These are phyloP conservation scores for Dyspetes luteomarginatus DNA, from an alignment of 2,888 invertebrate genomes.

Conservation along the genomic window DNA sequence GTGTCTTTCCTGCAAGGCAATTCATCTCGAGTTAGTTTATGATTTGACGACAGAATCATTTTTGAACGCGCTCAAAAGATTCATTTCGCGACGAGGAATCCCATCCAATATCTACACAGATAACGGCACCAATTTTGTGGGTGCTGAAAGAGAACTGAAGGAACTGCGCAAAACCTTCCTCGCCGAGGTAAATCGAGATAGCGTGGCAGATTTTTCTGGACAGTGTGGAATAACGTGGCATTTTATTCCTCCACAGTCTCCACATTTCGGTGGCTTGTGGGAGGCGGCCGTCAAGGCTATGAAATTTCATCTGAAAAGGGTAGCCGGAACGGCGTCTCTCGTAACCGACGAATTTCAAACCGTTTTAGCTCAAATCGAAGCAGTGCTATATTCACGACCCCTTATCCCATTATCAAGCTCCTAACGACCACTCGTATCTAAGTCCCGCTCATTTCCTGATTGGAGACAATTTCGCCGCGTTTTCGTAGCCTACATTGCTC, in stretches of 20 bases:
- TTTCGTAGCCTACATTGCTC: constrained; percentile 52
- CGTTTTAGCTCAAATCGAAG: constrained; percentile 50
- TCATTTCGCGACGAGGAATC: neutral
- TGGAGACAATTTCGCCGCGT: constrained; percentile 58
- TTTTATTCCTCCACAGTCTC: constrained; percentile 53
- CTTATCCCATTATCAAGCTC: constrained; percentile 54
- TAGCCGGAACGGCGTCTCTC: constrained; percentile 21
- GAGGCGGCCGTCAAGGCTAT: constrained; percentile 57
- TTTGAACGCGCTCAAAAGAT: neutral
- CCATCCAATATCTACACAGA: constrained; percentile 50
- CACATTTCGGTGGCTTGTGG: constrained; percentile 59
- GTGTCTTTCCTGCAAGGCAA: neutral
- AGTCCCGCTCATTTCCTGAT: constrained; percentile 74
- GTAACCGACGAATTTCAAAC: constrained; percentile 55
- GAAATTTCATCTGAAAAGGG: constrained; percentile 55
- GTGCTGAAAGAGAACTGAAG: constrained; percentile 51
- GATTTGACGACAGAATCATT: neutral
- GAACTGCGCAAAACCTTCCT: constrained; percentile 1
- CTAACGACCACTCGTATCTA: constrained; percentile 51
- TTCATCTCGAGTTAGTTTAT: constrained; percentile 5
- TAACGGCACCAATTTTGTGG: constrained; percentile 61
- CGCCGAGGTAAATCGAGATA: neutral
- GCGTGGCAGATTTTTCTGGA: constrained; percentile 1
- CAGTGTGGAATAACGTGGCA: constrained; percentile 24
- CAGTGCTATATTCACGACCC: constrained; percentile 53